phyloP scores from a whole-genome alignment of 2,797 vertebrate genomes.

The Cynodonichthys magdalenae region DNA sequence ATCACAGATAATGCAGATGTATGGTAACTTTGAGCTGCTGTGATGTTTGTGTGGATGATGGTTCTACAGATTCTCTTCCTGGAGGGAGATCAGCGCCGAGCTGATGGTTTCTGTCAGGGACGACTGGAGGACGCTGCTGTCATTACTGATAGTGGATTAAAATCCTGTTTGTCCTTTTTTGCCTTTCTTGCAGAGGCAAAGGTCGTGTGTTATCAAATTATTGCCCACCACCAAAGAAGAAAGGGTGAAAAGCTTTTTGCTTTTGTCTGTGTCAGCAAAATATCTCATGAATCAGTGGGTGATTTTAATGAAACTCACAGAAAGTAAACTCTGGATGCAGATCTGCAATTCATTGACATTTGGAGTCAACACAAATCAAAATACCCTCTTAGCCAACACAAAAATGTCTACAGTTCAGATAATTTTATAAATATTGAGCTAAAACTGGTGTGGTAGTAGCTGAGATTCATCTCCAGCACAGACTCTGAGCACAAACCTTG shows the following conservation, averaged over 20 bases:
- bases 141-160: constrained; percentile 20
- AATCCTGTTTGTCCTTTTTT: constrained; percentile 36
- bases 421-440: no score
- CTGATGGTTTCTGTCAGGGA: constrained; percentile 66
- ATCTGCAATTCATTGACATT: no score
- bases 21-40: constrained; percentile 2
- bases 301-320: no score
- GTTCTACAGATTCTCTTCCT: constrained; percentile 41
- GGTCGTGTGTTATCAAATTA: not conserved
- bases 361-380: no score
- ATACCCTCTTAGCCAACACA: no score
- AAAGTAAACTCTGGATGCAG: no score
- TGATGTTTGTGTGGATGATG: constrained; percentile 42
- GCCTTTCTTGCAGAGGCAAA: constrained; percentile 21
- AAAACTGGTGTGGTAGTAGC: no score
- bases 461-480: no score
- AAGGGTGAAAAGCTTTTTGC: not conserved
- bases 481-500: constrained; percentile 69
- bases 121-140: constrained; percentile 42
- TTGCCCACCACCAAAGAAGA: no score
- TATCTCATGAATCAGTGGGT: no score
- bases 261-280: not conserved
- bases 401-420: no score
- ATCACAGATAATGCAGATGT: constrained; percentile 11
- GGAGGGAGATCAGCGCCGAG: constrained; percentile 68